phyloP scores from a whole-genome alignment of 1,140 invertebrate genomes.

The Hestina assimilis region DNA sequence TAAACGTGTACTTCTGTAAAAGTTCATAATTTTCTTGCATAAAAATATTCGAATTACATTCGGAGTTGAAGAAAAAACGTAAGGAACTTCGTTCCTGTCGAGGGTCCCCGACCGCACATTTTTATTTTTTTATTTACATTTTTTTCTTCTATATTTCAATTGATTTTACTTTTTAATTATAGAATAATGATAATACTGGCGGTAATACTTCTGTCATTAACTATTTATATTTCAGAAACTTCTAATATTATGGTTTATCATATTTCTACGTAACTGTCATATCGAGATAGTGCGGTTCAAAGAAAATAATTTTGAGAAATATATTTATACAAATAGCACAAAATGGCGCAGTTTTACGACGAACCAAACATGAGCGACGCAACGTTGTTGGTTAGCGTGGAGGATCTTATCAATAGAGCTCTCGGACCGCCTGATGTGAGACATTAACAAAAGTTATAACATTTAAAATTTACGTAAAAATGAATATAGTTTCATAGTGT shows the following conservation, averaged over 20 bases:
- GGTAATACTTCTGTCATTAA: not conserved
- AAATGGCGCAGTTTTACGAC: constrained; percentile 24
- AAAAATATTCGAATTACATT: too few relatives aligned
- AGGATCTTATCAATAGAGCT: constrained; percentile 58
- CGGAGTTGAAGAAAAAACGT: too few relatives aligned
- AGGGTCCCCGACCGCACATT: too few relatives aligned
- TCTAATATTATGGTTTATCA: too few relatives aligned
- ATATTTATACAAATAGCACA: not conserved
- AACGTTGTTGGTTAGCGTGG: constrained; percentile 50
- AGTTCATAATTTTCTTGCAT: too few relatives aligned
- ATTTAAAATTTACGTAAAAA: not conserved
- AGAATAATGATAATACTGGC: not conserved
- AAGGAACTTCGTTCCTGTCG: too few relatives aligned
- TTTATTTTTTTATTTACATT: too few relatives aligned
- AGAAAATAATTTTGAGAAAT: not conserved
- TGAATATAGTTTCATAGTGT: not conserved
- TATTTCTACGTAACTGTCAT: too few relatives aligned
- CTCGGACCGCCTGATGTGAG: constrained; percentile 51
- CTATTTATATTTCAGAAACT: too few relatives aligned
- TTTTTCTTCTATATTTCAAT: not conserved
- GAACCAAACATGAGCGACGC: constrained; percentile 58
- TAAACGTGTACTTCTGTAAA: too few relatives aligned
- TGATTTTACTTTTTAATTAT: not conserved
- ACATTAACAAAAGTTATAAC: not conserved
- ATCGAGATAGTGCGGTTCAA: not conserved